Base-by-base conservation (phyloP, 2,888 invertebrate genomes). In the Scaptomyza reducta region DNA sequence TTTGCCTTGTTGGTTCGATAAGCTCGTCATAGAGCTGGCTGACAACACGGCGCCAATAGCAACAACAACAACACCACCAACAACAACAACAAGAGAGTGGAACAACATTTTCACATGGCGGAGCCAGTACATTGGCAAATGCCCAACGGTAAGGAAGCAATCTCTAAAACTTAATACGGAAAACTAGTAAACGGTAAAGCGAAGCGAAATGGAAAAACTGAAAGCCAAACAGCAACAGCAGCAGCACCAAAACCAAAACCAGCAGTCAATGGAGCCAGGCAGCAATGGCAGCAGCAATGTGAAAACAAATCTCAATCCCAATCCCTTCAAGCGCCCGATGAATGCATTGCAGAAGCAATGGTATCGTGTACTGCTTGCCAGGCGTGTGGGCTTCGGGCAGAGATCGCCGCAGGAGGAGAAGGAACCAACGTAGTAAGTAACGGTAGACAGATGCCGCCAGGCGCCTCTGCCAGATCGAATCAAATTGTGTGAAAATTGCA, bases 261-360 rank as follows among this genome's bases (percentile, higher is more conserved):
- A 51, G 42, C n/a, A 33, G 29, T n/a, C 41, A 58, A 57, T 25
- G 16, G 50, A 14, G 22, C 16, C 46, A 55, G 25, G 42, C 31
- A 33, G 44, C 35, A 45, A 50, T 3, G 2, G 3, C 10, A 33
- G 5, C 33, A 10, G 31, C 58, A 51, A 50, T 16, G 6, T 9
- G 41, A 63, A 31, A 35, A 18, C 35, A 31, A 61, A 55, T 49
- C 38, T 42, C 42, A 75, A 70, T 51, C n/a, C 45, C 45, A 91
- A 91, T 79, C 91, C 90, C 62, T 91, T 91, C 80, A 91, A 91
- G 77, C 89, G 90, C 64, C 91, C 91, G 38, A 91, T 91, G 91
- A 91, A 91, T 79, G 70, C 90, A 9, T 63, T 91, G 55, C 91
- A 91, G 76, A 91, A 90, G 81, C 90, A 91, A 67, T 91, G 91